phyloP scores from a whole-genome alignment of 92 coral and sea anemone genomes.

The Hydrozoanthus gracilis region DNA sequence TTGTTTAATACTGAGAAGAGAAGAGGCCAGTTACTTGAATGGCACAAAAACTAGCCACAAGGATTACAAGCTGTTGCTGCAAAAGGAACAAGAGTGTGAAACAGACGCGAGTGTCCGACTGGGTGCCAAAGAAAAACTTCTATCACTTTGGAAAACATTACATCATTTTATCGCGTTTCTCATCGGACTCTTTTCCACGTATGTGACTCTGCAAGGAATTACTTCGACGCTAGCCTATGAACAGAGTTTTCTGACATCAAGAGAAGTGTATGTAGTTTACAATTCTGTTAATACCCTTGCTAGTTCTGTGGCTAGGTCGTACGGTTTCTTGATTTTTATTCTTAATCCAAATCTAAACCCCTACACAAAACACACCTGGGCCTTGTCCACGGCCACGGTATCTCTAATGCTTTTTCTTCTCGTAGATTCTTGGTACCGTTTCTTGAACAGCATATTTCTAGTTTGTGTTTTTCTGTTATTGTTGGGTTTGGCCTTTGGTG shows the following conservation, averaged over 20 bases:
- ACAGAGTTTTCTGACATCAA: background rate
- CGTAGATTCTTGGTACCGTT: too few species aligned
- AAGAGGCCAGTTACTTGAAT: background rate
- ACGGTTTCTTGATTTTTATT: background rate
- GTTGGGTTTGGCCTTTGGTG: background rate
- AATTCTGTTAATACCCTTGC: background rate
- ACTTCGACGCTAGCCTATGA: background rate
- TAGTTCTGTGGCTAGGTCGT: background rate
- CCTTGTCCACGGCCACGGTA: background rate
- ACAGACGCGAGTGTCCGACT: background rate
- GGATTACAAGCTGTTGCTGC: background rate
- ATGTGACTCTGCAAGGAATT: background rate
- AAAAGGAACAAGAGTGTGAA: background rate
- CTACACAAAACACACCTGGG: slow-evolving; percentile 14
- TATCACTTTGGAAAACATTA: background rate
- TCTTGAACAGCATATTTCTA: too few species aligned
- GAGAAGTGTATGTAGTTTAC: background rate
- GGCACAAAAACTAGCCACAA: background rate
- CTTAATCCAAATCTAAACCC: background rate
- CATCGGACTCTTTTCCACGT: background rate
- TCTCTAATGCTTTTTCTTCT: background rate
- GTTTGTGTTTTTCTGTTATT: background rate
- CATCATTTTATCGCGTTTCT: background rate
- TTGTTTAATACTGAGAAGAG: background rate
- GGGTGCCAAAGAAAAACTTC: background rate